Conservation (phyloP, 2,113 vertebrate species). For the Clinocottus analis region DNA sequence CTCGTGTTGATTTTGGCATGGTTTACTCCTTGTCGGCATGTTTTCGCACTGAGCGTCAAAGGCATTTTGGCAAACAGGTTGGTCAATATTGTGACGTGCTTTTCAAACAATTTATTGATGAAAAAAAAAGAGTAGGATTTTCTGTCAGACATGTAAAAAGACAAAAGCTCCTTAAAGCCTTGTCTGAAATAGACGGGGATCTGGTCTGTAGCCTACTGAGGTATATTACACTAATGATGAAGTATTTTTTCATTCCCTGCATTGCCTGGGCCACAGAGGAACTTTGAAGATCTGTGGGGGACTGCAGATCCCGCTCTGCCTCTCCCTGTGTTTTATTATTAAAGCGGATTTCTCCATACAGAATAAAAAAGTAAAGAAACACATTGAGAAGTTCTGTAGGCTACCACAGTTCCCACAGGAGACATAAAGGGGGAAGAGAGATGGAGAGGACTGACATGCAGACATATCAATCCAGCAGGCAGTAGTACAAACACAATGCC, state of each 20-base stretch:
- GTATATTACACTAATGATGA: conserved; percentile 49
- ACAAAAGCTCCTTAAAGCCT: conserved; percentile 32
- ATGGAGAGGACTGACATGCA: conserved; percentile 28
- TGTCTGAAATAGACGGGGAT: conserved; percentile 52
- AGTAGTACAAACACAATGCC: conserved; percentile 61
- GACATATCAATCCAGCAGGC: conserved; percentile 50
- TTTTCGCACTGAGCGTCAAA: conserved; percentile 12
- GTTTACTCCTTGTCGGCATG: conserved; percentile 5
- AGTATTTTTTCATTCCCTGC: conserved; percentile 17
- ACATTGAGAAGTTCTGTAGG: conserved; percentile 22
- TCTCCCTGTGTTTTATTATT: conserved; percentile 75
- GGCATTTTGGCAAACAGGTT: conserved; percentile 9
- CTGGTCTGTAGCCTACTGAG: conserved; percentile 29
- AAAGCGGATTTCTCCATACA: conserved; percentile 46
- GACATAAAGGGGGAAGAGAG: conserved; percentile 7
- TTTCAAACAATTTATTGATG: conserved; percentile 25
- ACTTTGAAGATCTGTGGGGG: conserved; percentile 64
- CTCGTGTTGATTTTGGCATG: conserved; percentile 8
- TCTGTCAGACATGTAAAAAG: conserved; percentile 24
- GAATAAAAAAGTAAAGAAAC: conserved; percentile 50
- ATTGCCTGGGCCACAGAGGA: conserved; percentile 34
- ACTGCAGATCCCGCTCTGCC: conserved; percentile 38
- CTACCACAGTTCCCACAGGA: conserved; percentile 28
- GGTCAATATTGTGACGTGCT: conserved; percentile 5
- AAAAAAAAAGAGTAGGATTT: conserved; percentile 1